Conservation (phyloP, 2,797 vertebrate genomes). For the Tangara arthus region DNA sequence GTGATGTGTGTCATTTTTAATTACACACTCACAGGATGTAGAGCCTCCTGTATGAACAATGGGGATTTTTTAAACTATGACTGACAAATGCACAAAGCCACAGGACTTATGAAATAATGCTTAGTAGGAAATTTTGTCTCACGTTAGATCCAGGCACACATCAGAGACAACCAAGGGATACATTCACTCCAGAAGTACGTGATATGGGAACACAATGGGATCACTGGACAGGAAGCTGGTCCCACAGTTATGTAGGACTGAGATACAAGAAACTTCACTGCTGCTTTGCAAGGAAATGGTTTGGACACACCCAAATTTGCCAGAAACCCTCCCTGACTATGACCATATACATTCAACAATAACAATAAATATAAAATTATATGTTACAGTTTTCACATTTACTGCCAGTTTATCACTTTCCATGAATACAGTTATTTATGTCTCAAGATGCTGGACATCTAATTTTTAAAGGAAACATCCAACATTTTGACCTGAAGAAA, state of each 20-base stretch:
- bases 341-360: not conserved
- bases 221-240: not conserved
- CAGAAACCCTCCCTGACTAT: not conserved
- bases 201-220: not conserved
- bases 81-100: not conserved
- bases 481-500: not conserved
- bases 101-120: not conserved
- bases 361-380: not conserved
- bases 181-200: fast-evolving
- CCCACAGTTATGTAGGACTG: not conserved
- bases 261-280: not conserved
- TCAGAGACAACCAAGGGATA: not conserved
- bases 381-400: not conserved
- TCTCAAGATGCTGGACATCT: not conserved
- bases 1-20: not conserved
- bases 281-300: not conserved
- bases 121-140: not conserved
- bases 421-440: not conserved
- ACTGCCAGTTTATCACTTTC: not conserved
- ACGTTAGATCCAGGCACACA: not conserved
- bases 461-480: not conserved
- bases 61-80: not conserved
- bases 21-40: not conserved
- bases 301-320: not conserved
- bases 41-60: not conserved